Conservation (phyloP, 2,797 vertebrate species). For the Arrhamphus sclerolepis region DNA sequence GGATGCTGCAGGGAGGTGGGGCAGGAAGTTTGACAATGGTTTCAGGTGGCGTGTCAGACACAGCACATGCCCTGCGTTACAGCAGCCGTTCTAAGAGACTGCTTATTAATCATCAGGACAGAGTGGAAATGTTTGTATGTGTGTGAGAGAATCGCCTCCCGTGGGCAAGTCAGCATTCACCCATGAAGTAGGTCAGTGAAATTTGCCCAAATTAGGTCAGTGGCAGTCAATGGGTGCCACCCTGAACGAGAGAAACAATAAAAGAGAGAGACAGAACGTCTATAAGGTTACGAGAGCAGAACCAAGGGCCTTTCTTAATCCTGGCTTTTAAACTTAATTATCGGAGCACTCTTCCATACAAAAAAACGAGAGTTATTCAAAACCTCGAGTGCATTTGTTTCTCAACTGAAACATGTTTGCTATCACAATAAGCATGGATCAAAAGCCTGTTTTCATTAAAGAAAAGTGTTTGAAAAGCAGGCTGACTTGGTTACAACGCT, state of each 20-base stretch:
- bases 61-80: slow-evolving; percentile 23
- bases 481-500: slow-evolving; percentile 58
- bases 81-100: slow-evolving; percentile 40
- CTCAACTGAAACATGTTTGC: slow-evolving; percentile 48
- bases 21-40: slow-evolving; percentile 9
- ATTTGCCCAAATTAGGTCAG: slow-evolving; percentile 81
- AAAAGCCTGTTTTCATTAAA: slow-evolving; percentile 62
- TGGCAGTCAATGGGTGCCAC: slow-evolving; percentile 74
- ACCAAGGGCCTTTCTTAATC: slow-evolving; percentile 62
- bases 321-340: slow-evolving; percentile 62
- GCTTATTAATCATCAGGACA: slow-evolving; percentile 48
- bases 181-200: slow-evolving; percentile 80
- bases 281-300: slow-evolving; percentile 57
- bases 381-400: slow-evolving; percentile 41
- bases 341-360: slow-evolving; percentile 27
- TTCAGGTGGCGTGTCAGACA: not conserved
- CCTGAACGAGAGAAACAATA: slow-evolving; percentile 50
- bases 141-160: slow-evolving; percentile 62
- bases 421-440: slow-evolving; percentile 54
- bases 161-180: slow-evolving; percentile 75
- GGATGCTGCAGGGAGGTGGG: slow-evolving; percentile 30
- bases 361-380: slow-evolving; percentile 39
- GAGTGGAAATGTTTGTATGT: slow-evolving; percentile 43
- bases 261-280: slow-evolving; percentile 24
- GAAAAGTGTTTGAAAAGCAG: slow-evolving; percentile 64